These are phyloP conservation scores for Lycia hirtaria DNA, from an alignment of 2,888 invertebrate genomes.

Conservation along the genomic window DNA sequence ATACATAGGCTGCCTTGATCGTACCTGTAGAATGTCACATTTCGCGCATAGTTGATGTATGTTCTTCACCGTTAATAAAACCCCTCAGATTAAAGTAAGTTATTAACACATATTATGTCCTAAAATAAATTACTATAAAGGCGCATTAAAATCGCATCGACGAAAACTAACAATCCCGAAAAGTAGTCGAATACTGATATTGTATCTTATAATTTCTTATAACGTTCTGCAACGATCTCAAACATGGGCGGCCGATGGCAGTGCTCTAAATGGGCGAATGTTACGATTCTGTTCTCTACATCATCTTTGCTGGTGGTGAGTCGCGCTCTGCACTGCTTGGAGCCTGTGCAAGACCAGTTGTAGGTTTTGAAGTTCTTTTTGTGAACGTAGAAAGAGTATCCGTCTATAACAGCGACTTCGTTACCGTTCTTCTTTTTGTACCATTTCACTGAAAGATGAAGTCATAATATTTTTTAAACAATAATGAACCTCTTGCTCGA, in stretches of 20 bases:
- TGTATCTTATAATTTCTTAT: too few species aligned
- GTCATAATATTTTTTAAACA: neutral
- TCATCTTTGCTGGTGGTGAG: conserved; percentile 24
- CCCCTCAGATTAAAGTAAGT: too few species aligned
- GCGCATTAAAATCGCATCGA: too few species aligned
- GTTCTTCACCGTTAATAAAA: too few species aligned
- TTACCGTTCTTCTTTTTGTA: conserved; percentile 47
- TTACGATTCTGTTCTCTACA: conserved; percentile 10
- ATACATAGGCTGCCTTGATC: too few species aligned
- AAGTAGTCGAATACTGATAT: too few species aligned
- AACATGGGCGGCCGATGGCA: conserved; percentile 32
- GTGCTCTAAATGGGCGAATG: conserved; percentile 40
- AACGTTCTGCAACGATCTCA: conserved; percentile 28
- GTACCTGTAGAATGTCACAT: too few species aligned
- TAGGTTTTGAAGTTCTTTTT: conserved; percentile 23
- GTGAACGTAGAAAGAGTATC: conserved; percentile 41
- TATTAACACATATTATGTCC: too few species aligned
- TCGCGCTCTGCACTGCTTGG: conserved; percentile 34
- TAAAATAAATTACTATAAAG: too few species aligned
- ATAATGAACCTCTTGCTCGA: too few species aligned
- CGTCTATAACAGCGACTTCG: conserved; percentile 34
- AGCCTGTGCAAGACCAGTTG: conserved; percentile 39
- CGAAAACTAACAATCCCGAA: too few species aligned
- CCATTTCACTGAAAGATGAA: conserved; percentile 41
- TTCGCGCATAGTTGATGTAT: too few species aligned